Base-by-base conservation (phyloP, 2,888 invertebrate species). In the Drosophila villosipedis region DNA sequence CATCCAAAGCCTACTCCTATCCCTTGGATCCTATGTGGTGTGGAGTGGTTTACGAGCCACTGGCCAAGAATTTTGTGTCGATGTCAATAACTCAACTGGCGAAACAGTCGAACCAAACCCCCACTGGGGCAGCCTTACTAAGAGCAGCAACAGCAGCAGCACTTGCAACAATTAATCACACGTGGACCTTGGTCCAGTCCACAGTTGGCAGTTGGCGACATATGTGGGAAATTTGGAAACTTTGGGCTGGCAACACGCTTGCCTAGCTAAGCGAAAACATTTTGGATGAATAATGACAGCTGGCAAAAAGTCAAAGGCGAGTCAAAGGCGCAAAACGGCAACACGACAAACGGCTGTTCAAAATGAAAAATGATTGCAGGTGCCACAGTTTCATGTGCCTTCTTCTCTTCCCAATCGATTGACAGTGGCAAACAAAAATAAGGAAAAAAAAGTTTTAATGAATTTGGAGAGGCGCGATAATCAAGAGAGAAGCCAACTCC, bases 391-490 rank as follows among this genome's bases (percentile, higher is more conserved):
- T 41, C 52, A 52, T 25, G 47, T 59, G 54, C 47, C 47, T 12
- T 43, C 25, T 28, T 16, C 47, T 5, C 9, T 25, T 5, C 57
- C 30, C 58, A 78, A 84, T 84, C 89, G 84, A 84, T 89, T 81
- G 86, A 43, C 84, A 76, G 63, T 50, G 53, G 50, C 67, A 53
- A 49, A 64, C 70, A 72, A 73, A 61, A 33, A 47, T 10, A 41
- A 37, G 1, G 31, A 60, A 47, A 43, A 64, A 86, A 85, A 85
- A 89, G 71, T 85, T 85, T 85, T 85, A 87, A 85, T 85, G 85
- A 85, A 89, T 89, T 89, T 85, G 75, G 82, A 89, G 84, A 77
- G 86, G 90, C 89, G 90, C 83, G 89, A 82, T 88, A 90, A 88
- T 90, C 90, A 78, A 83, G 72, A 73, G 83, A 57, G 52, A 73